Evolutionary conservation across 2,888 invertebrate species (phyloP), one percentile per base, ranked within the genome.

Genomic region (Ornithoptera priamus): DNA sequence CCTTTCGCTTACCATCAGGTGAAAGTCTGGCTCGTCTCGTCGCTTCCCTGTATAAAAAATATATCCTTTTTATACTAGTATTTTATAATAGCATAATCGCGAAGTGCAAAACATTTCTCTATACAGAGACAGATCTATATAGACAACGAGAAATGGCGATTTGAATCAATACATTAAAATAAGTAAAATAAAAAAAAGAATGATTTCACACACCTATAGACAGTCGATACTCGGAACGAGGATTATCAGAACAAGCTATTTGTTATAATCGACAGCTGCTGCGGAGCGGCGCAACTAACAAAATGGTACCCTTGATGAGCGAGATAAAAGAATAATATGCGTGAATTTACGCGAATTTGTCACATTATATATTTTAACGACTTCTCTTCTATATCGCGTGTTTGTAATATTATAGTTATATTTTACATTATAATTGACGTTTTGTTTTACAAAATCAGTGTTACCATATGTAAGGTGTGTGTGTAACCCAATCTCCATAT

Each of bases 191-290:
- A 30, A 46, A 70, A 75, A 71, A 76, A 70, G 72, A 71, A 75
- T 69, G 69, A 67, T 65, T 71, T 65, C 20, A 20, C 61, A 57
- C 67, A 64, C 59, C 67, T 67, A 68, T 63, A 68, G 59, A 69
- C 67, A 65, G 68, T 50, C 57, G n/a, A 75, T 75, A 76, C 75
- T 77, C 75, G 78, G 78, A 79, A 80, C 75, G 81, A 80, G 84
- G 85, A 82, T 83, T 86, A 85, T 84, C 67, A 83, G 80, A 82
- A 78, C 74, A 76, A 75, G 78, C 80, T 83, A 86, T 88, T 88
- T 86, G 86, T 87, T 86, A 80, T 80, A 81, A 85, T 84, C 83
- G 81, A 85, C 91, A 91, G 91, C 90, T 90, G 90, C 79, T 57
- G 72, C 75, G 75, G 75, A 78, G 86, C 78, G 79, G 81, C 80